Conservation (phyloP, 1,140 invertebrate species). For the Nasonia vitripennis region DNA sequence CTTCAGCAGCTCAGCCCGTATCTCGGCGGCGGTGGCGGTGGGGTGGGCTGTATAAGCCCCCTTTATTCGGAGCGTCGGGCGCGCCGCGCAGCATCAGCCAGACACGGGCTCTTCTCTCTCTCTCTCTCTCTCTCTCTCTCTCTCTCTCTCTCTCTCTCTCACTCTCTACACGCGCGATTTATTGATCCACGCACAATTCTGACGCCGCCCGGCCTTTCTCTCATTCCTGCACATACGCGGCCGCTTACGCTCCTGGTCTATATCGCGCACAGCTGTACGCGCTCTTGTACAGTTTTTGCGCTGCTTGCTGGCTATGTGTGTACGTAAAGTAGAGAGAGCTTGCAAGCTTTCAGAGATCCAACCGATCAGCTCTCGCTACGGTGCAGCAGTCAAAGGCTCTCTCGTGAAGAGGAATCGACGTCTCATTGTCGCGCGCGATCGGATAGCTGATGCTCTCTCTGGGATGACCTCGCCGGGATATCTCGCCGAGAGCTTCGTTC, state of each 20-base stretch:
- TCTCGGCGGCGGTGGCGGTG: constrained; percentile 1
- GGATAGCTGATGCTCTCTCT: not conserved
- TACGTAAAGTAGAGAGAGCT: too few relatives aligned
- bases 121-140: constrained; percentile 49
- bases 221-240: constrained; percentile 7
- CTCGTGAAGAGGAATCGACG: not conserved
- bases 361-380: not conserved
- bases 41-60: constrained; percentile 59
- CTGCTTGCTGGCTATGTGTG: too few relatives aligned
- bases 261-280: too few relatives aligned
- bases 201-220: constrained; percentile 47
- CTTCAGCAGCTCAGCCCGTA: not conserved
- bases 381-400: not conserved
- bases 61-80: constrained; percentile 66
- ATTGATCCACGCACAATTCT: constrained; percentile 74
- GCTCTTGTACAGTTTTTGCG: too few relatives aligned
- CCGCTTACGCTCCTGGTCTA: not conserved
- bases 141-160: constrained; percentile 49
- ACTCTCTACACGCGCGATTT: constrained; percentile 70
- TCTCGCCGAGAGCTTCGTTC: too few relatives aligned
- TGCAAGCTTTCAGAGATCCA: too few relatives aligned
- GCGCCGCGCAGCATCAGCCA: constrained; percentile 61
- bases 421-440: constrained; percentile 24
- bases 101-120: constrained; percentile 32
- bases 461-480: too few relatives aligned